phyloP scores from a whole-genome alignment of 2,797 vertebrate species.

The Pseudochirops corinnae region DNA sequence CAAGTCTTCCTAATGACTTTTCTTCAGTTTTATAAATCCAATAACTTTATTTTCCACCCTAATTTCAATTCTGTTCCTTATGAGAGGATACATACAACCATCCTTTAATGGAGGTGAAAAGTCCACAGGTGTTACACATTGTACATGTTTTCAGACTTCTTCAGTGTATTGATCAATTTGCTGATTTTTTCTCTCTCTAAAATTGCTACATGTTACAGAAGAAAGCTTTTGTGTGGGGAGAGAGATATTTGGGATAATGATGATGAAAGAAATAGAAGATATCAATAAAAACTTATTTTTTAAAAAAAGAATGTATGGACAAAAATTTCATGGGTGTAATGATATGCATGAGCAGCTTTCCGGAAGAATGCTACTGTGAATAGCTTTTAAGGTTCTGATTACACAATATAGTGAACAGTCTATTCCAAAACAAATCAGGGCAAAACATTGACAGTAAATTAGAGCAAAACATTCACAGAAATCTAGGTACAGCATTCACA shows the following conservation, averaged over 20 bases:
- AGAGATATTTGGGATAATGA: neutral
- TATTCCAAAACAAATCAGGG: too few species aligned
- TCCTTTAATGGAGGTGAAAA: neutral
- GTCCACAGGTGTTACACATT: neutral
- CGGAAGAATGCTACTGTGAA: too few species aligned
- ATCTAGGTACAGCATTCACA: too few species aligned
- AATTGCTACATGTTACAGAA: neutral
- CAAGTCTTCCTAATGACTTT: conserved; percentile 82
- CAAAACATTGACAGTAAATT: too few species aligned
- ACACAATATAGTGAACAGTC: too few species aligned
- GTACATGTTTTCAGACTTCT: neutral
- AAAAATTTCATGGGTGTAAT: neutral
- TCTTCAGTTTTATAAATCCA: conserved; percentile 75
- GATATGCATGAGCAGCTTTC: too few species aligned
- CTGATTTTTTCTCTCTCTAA: neutral
- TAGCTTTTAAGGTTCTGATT: too few species aligned
- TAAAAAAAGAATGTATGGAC: neutral
- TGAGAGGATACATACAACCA: conserved; percentile 57
- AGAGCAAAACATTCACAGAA: too few species aligned
- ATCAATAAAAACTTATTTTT: neutral
- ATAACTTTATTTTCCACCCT: conserved; percentile 66
- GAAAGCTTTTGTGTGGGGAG: neutral
- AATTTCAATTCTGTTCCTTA: conserved; percentile 58
- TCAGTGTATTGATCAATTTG: neutral
- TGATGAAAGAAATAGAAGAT: neutral